These are phyloP conservation scores for Dromaius novaehollandiae DNA, from an alignment of 2,113 vertebrate genomes.

Conservation along the genomic window DNA sequence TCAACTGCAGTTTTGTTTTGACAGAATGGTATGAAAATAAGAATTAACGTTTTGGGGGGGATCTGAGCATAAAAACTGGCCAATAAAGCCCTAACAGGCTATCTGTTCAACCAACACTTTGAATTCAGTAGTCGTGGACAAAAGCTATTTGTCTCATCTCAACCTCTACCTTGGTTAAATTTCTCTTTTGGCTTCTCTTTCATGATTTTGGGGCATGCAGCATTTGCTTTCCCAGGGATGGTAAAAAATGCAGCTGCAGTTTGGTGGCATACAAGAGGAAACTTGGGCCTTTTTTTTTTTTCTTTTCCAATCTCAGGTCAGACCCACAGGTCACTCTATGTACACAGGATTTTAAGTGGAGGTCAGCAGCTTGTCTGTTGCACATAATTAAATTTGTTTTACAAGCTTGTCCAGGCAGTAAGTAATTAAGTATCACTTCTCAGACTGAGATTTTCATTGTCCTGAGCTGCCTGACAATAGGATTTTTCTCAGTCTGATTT, in stretches of 20 bases:
- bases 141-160: not conserved
- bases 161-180: not conserved
- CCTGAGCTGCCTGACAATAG: conserved; percentile 34
- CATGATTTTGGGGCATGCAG: not conserved
- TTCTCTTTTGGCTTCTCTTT: conserved; percentile 7
- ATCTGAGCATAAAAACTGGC: not conserved
- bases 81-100: rapidly evolving
- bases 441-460: conserved; percentile 43
- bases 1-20: not conserved
- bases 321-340: conserved; percentile 18
- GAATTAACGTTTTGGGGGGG: not conserved
- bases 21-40: not conserved
- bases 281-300: not conserved
- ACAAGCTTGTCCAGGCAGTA: conserved; percentile 61
- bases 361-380: conserved; percentile 53
- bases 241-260: not conserved
- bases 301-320: not conserved
- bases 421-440: conserved; percentile 69
- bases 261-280: not conserved
- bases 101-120: not conserved
- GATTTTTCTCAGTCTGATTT: conserved; percentile 22
- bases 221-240: not conserved
- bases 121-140: not conserved
- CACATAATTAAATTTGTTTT: conserved; percentile 67
- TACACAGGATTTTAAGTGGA: conserved; percentile 53